Evolutionary conservation across 2,888 invertebrate species (phyloP).

Genomic region (Apamea anceps): DNA sequence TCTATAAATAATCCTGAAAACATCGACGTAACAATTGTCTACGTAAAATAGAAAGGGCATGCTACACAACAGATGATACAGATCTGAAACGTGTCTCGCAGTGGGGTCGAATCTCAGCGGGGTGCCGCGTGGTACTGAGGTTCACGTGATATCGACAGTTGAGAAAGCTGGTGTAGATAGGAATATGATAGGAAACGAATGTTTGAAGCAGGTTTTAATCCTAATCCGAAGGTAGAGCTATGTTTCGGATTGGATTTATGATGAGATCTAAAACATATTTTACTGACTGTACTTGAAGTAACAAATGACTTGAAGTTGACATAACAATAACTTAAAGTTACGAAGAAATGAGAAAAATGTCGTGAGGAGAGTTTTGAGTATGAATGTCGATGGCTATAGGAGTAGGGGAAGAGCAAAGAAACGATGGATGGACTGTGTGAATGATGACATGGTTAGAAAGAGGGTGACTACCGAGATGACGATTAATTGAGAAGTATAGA

Average conservation of each 20-base stretch:
- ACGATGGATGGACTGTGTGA: no score
- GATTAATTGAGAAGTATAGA: no score
- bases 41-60: conserved; percentile 25
- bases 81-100: conserved; percentile 35
- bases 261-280: neutral
- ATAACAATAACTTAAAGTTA: no score
- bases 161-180: neutral
- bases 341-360: no score
- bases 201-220: neutral
- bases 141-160: conserved; percentile 40
- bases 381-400: no score
- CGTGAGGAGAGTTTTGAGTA: no score
- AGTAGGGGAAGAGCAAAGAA: no score
- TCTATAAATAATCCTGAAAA: conserved; percentile 31
- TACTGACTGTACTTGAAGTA: neutral
- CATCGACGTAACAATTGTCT: conserved; percentile 19
- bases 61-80: conserved; percentile 6
- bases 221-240: neutral
- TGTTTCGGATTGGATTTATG: neutral
- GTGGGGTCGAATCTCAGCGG: conserved; percentile 48
- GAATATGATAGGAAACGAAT: neutral
- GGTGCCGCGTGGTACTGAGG: conserved; percentile 35
- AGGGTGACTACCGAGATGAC: no score
- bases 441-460: no score
- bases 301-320: neutral